Base-by-base conservation (phyloP, 1,140 invertebrate species). In the Antheraea pernyi region DNA sequence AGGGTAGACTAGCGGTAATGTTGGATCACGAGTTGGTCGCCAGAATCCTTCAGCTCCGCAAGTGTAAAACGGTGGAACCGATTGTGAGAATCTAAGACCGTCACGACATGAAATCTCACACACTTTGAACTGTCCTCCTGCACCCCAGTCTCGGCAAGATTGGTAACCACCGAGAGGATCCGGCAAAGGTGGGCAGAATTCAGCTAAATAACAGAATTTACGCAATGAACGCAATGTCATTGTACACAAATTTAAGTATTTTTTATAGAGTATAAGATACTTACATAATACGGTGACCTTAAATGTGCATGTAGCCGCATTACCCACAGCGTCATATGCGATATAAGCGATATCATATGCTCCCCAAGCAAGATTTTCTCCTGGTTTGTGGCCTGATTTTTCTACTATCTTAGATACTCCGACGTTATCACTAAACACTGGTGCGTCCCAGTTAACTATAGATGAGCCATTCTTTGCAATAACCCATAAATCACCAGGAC, bases 41-140 rank as follows among this genome's bases (percentile, higher is more conserved):
- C 98, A 99, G 88, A 98, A 98, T 48, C 98, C 98, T 95, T 99
- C 98, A 67, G 97, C 97, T 16, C 98, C 98, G 86, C 98, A 99
- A 7, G 98, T 98, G 83, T 99, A 99, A 93, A 99, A 99, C 76
- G 97, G 97, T 0, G 98, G 97, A 42, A 99, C 96, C 61, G 95
- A 94, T 86, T 98, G 96, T 0, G 98, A 98, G 92, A 99, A 99
- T 75, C 97, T 94, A 0, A 98, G 92, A 13, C 97, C 97, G 53
- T 95, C 83, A 75, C 98, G 97, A 81, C 98, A 99, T 67, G 95
- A 93, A 68, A 99, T 98, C 83, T 97, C 97, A 89, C 96, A 99
- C 42, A 96, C 97, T 89, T 98, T 98, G 91, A 98, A 99, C 82
- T 98, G 97, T n/a, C 97, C 97, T 60, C 97, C 97, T 1, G 98